Conservation (phyloP, 1,140 invertebrate species). For the Drosophila sucinea region DNA sequence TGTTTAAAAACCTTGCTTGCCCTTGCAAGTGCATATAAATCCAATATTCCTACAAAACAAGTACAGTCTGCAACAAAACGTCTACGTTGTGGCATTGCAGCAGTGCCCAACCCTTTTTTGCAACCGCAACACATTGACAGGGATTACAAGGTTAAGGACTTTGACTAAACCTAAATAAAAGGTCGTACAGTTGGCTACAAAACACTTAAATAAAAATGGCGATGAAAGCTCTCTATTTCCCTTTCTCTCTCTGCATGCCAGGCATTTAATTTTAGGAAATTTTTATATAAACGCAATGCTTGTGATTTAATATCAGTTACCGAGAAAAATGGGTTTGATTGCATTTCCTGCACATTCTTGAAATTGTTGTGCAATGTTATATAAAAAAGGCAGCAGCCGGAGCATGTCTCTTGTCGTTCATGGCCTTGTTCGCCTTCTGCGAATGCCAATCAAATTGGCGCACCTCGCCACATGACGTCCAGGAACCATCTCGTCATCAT, state of each 20-base stretch:
- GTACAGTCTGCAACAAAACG: background rate
- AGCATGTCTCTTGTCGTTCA: conserved; percentile 15
- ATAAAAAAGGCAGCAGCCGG: conserved; percentile 20
- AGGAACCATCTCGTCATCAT: conserved; percentile 1
- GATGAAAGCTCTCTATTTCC: background rate
- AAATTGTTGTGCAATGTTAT: background rate
- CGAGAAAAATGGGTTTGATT: background rate
- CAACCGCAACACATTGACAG: background rate
- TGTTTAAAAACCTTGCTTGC: too few species aligned
- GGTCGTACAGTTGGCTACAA: background rate
- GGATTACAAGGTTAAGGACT: background rate
- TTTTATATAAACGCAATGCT: background rate
- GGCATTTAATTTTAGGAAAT: background rate
- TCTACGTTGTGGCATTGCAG: background rate
- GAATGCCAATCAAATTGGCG: conserved; percentile 78
- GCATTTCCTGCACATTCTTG: conserved; percentile 3
- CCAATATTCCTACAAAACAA: too few species aligned
- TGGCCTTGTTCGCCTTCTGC: conserved; percentile 32
- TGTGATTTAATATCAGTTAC: too few species aligned
- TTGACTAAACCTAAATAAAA: background rate
- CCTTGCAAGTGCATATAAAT: too few species aligned
- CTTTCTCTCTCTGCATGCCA: background rate
- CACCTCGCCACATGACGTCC: conserved; percentile 59
- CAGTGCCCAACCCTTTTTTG: background rate
- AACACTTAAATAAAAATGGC: background rate